These are phyloP conservation scores for Torymus auratus DNA, from an alignment of 2,888 invertebrate species.

Conservation along the genomic window DNA sequence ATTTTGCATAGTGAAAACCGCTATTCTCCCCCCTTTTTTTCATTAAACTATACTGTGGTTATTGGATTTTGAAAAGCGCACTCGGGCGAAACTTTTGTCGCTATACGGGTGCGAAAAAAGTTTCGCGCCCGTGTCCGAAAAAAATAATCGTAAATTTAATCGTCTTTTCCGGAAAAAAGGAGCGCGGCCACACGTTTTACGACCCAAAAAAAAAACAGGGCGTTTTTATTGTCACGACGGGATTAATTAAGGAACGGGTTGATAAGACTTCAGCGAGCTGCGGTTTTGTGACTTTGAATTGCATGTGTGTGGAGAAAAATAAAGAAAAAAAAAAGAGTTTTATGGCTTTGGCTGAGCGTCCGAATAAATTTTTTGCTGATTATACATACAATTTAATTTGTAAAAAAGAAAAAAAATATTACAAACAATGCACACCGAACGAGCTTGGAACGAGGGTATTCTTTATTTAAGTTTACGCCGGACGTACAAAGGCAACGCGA, in stretches of 20 bases:
- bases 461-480: too few relatives aligned
- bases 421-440: not conserved
- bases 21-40: slow-evolving; percentile 12
- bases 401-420: not conserved
- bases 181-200: slow-evolving; percentile 7
- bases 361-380: too few relatives aligned
- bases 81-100: slow-evolving; percentile 22
- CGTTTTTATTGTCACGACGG: slow-evolving; percentile 24
- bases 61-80: slow-evolving; percentile 33
- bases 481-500: too few relatives aligned
- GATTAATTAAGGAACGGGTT: slow-evolving; percentile 29
- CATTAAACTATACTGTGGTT: slow-evolving; percentile 1
- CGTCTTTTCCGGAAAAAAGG: slow-evolving; percentile 13
- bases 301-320: too few relatives aligned
- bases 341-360: too few relatives aligned
- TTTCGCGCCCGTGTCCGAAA: not conserved
- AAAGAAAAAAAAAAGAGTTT: too few relatives aligned
- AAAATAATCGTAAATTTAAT: slow-evolving; percentile 42
- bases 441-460: too few relatives aligned
- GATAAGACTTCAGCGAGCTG: not conserved
- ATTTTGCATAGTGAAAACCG: slow-evolving; percentile 3
- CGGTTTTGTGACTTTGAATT: not conserved
- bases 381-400: too few relatives aligned
- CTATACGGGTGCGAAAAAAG: slow-evolving; percentile 1
- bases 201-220: slow-evolving; percentile 37